Conservation (phyloP, 2,797 vertebrate species). For the Onychomys arenicola region DNA sequence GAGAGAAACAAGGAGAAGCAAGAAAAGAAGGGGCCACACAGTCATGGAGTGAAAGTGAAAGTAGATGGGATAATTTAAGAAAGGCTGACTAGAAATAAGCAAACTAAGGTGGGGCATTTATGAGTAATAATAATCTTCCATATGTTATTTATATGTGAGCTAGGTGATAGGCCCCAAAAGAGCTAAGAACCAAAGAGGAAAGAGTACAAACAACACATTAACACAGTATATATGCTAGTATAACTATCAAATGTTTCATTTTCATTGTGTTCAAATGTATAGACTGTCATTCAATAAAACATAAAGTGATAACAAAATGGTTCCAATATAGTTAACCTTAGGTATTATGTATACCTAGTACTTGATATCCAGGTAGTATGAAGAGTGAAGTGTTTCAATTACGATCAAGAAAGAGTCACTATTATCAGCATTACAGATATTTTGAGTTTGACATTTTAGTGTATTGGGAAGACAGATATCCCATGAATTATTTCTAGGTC, state of each 20-base stretch:
- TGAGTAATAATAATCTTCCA: too few relatives aligned
- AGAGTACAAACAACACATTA: too few relatives aligned
- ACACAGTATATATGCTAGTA: not conserved
- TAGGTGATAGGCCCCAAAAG: too few relatives aligned
- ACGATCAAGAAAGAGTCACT: not conserved
- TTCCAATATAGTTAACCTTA: not conserved
- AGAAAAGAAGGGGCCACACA: too few relatives aligned
- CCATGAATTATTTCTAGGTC: not conserved
- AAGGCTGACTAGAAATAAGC: too few relatives aligned
- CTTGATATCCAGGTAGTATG: not conserved
- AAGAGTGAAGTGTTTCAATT: not conserved
- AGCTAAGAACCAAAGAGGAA: too few relatives aligned
- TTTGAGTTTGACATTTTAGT: not conserved
- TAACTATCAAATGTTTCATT: not conserved
- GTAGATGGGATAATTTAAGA: too few relatives aligned
- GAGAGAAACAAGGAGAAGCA: too few relatives aligned
- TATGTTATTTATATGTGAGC: too few relatives aligned
- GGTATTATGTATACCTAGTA: not conserved
- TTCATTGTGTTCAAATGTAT: not conserved
- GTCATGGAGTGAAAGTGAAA: too few relatives aligned
- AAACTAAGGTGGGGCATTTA: too few relatives aligned
- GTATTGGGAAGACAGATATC: not conserved
- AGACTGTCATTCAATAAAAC: not conserved
- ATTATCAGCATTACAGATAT: not conserved
- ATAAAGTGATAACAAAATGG: not conserved